Conservation (phyloP, 2,888 invertebrate species). For the Orchesellides sinensis region DNA sequence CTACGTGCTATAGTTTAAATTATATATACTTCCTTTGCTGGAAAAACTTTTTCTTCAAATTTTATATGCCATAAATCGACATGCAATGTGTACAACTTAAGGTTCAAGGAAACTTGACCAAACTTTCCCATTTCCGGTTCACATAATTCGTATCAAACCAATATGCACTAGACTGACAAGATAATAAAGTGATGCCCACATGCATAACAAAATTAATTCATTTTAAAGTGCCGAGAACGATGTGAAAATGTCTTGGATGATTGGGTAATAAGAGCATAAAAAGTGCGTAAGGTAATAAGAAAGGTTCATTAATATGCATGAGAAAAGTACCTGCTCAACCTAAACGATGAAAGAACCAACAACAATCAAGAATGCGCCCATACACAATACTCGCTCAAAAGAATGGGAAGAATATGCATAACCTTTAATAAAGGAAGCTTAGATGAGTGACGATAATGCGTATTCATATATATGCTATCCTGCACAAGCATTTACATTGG, state of each 20-base stretch:
- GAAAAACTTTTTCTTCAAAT: no score
- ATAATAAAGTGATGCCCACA: background rate
- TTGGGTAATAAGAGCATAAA: background rate
- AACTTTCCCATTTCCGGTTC: constrained; percentile 30
- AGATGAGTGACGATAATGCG: background rate
- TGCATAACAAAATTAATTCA: background rate
- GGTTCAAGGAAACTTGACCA: constrained; percentile 46
- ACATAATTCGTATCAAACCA: background rate
- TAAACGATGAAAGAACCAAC: background rate
- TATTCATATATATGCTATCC: background rate
- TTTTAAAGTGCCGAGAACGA: background rate
- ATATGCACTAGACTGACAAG: background rate
- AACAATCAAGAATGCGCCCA: background rate
- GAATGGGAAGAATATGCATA: background rate
- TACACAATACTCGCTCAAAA: background rate
- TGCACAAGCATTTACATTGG: background rate
- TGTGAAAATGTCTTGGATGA: background rate
- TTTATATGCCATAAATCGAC: no score
- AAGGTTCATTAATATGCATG: background rate
- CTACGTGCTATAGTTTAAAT: no score
- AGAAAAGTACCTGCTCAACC: background rate
- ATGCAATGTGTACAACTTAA: no score
- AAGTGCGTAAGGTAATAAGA: background rate
- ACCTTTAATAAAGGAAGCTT: no score
- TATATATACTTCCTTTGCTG: no score